These are phyloP conservation scores for Silurus glanis DNA, from an alignment of 2,113 vertebrate species.

Conservation along the genomic window DNA sequence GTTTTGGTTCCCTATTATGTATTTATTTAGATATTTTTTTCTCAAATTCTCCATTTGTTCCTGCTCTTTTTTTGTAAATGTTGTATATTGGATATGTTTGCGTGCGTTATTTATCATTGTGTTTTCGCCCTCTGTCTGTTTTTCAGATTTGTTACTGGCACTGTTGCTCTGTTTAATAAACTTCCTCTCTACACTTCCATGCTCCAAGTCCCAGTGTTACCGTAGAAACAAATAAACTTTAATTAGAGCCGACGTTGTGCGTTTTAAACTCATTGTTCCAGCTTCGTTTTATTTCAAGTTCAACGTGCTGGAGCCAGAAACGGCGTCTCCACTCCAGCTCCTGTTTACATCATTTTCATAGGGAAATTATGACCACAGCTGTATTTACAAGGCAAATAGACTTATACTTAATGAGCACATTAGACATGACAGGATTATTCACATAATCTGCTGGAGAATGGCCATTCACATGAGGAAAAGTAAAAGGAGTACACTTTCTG, in stretches of 20 bases:
- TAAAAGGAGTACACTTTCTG: slow-evolving; percentile 63
- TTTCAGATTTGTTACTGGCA: background rate
- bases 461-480: background rate
- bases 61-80: background rate
- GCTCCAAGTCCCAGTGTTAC: background rate
- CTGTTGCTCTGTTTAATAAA: slow-evolving; percentile 15
- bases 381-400: slow-evolving; percentile 61
- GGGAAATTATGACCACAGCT: slow-evolving; percentile 53
- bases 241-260: background rate
- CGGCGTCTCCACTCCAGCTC: background rate
- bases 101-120: background rate
- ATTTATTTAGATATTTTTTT: background rate
- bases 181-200: background rate
- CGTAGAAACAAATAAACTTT: slow-evolving; percentile 7
- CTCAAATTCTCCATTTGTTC: background rate
- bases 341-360: slow-evolving; percentile 53
- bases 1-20: background rate
- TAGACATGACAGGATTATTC: slow-evolving; percentile 60
- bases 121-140: background rate
- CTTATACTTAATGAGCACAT: slow-evolving; percentile 61
- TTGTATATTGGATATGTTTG: background rate
- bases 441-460: slow-evolving; percentile 48
- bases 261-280: background rate
- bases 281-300: background rate
- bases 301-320: background rate